Evolutionary conservation across 2,888 invertebrate genomes (phyloP).

Genomic region (Megaustenia siamemsis): DNA sequence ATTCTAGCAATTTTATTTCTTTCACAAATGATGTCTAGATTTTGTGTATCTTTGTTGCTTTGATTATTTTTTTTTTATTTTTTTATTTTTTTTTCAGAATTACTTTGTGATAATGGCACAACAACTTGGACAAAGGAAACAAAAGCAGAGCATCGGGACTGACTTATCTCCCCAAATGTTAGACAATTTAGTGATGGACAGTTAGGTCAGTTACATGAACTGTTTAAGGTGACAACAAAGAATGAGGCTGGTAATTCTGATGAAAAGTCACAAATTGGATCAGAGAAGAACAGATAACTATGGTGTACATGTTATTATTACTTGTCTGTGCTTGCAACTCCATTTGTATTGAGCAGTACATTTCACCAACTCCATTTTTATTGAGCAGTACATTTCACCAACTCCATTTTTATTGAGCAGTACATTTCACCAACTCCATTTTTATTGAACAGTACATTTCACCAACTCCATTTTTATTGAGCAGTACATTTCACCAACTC

Average conservation of each 20-base stretch:
- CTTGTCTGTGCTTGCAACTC: neutral
- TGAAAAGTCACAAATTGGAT: neutral
- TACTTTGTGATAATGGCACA: conserved; percentile 73
- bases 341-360: neutral
- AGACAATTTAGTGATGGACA: conserved; percentile 89
- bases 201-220: conserved; percentile 90
- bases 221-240: conserved; percentile 83
- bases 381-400: too few species aligned
- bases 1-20: too few species aligned
- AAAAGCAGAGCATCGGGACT: conserved; percentile 83
- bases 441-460: too few species aligned
- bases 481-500: too few species aligned
- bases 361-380: too few species aligned
- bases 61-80: too few species aligned
- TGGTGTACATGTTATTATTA: neutral
- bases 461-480: too few species aligned
- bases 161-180: conserved; percentile 84
- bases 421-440: too few species aligned
- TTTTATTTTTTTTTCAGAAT: conserved; percentile 67
- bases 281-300: conserved; percentile 1
- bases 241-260: conserved; percentile 81
- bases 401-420: too few species aligned
- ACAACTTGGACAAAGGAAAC: conserved; percentile 67
- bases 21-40: too few species aligned
- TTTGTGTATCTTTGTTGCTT: too few species aligned